Conservation (phyloP, 2,113 vertebrate genomes). For the human region DNA sequence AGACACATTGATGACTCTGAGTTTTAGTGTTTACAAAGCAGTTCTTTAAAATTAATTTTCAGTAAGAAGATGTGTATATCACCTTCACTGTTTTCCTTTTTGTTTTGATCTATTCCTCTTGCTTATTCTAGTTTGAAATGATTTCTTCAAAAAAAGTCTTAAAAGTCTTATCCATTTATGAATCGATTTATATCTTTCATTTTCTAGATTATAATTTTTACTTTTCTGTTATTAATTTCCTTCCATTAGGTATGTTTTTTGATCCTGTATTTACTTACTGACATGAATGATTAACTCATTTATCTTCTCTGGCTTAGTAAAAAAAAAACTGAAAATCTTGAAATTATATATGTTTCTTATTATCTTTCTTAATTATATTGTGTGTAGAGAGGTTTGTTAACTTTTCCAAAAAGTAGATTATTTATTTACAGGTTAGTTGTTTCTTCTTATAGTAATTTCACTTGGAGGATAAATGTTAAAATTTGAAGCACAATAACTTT, state of each 20-base stretch:
- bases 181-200: background rate
- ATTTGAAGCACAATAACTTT: background rate
- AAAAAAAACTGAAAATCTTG: background rate
- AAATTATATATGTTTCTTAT: background rate
- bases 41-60: background rate
- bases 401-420: background rate
- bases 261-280: background rate
- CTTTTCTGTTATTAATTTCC: background rate
- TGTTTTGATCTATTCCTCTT: background rate
- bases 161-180: too few relatives aligned
- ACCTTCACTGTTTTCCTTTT: background rate
- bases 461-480: background rate
- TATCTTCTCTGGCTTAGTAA: background rate
- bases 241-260: background rate
- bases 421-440: background rate
- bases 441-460: background rate
- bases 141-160: background rate
- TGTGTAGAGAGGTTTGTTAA: background rate
- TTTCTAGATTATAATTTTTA: background rate
- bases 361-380: background rate
- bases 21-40: background rate
- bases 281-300: background rate
- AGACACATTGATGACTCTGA: background rate
- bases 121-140: background rate
- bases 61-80: background rate